Percentiles rank a stretch among this genome's conserved stretches.
Conservation (phyloP, 2,888 invertebrate species). For the Luffia ferchaultella region DNA sequence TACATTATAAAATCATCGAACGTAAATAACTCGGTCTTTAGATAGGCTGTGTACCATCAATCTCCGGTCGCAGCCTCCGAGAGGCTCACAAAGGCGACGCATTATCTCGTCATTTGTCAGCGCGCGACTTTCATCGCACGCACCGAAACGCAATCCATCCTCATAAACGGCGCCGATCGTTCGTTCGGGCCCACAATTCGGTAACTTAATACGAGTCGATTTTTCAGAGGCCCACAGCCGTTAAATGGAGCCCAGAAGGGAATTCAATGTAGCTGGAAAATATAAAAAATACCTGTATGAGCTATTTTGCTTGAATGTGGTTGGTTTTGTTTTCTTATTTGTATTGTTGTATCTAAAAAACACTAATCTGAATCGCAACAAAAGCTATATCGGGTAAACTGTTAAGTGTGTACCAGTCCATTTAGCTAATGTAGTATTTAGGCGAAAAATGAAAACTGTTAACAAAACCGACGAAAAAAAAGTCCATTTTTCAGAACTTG, state of each 20-base stretch:
- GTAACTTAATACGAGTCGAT: constrained; percentile 25
- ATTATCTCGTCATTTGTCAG: constrained; percentile 15
- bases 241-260: not conserved
- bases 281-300: not conserved
- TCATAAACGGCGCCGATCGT: constrained; percentile 25
- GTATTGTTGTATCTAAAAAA: not conserved
- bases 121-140: constrained; percentile 16
- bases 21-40: not conserved
- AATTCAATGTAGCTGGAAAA: no score
- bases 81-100: constrained; percentile 3
- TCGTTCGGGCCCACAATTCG: constrained; percentile 24
- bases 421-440: no score
- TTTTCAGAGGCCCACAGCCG: constrained; percentile 16
- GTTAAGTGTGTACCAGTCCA: no score
- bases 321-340: not conserved
- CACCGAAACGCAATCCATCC: constrained; percentile 29
- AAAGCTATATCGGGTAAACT: no score
- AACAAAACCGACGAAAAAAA: no score
- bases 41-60: not conserved
- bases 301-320: not conserved
- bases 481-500: no score
- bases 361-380: no score
- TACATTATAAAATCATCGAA: not conserved
- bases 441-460: no score
- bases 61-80: not conserved